A percentile compares a stretch with the other conserved stretches of the same genome.
These are phyloP conservation scores for Sphenopsis melanotis DNA, from an alignment of 2,797 vertebrate species.

Conservation along the genomic window DNA sequence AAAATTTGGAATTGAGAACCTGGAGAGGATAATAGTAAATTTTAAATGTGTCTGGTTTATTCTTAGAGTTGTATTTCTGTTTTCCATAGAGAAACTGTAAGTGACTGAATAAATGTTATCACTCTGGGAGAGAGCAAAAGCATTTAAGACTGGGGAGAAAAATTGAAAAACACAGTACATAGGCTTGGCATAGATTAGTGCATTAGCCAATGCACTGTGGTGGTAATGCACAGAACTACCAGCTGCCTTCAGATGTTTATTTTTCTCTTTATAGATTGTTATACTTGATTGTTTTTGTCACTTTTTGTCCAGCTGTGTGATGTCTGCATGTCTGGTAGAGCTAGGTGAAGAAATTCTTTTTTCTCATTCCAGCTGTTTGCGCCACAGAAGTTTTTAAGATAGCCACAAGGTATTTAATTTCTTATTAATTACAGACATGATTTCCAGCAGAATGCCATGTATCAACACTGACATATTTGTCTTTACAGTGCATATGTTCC, in stretches of 20 bases:
- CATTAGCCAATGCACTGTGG: not conserved
- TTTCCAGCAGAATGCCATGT: not conserved
- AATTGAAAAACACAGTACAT: not conserved
- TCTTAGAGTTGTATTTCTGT: not conserved
- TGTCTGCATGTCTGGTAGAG: not conserved
- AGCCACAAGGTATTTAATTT: constrained; percentile 87
- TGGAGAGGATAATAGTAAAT: not conserved
- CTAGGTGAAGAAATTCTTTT: not conserved
- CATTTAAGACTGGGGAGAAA: not conserved
- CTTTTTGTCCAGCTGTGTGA: not conserved
- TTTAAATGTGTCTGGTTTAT: not conserved
- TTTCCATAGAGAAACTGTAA: not conserved
- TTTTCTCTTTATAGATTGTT: not conserved
- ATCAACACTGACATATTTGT: constrained; percentile 9
- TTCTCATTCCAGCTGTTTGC: constrained; percentile 84
- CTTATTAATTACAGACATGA: not conserved
- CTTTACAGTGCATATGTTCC: constrained; percentile 90
- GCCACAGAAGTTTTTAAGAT: constrained; percentile 97
- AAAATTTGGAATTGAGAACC: not conserved
- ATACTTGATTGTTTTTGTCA: not conserved
- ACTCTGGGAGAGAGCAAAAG: not conserved
- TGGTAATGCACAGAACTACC: not conserved
- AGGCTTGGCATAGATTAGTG: not conserved
- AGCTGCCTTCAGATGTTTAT: not conserved
- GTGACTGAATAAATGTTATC: not conserved